Conservation (phyloP, 30 jellyfish, hydroid and myxozoan genomes). For the Nemopilema nomurai region DNA sequence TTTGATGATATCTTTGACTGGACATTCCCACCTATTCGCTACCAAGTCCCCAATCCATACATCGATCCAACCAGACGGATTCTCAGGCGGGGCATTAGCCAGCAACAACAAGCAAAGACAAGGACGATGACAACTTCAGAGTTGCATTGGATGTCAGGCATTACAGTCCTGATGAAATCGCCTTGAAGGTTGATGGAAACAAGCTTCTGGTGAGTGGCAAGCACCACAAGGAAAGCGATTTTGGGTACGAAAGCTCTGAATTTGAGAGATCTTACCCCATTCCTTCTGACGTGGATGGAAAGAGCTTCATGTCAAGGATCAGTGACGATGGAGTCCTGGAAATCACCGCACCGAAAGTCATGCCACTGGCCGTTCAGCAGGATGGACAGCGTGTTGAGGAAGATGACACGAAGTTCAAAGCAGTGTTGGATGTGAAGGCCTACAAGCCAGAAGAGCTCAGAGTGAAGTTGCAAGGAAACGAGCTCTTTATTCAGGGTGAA, state of each 20-base stretch:
- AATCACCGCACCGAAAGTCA: constrained; percentile 47
- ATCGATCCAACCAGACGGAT: not conserved
- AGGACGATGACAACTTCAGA: not conserved
- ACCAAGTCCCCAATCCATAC: not conserved
- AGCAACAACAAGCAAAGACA: not conserved
- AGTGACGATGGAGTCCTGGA: constrained; percentile 54
- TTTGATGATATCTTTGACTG: constrained; percentile 31
- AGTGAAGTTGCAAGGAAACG: constrained; percentile 63
- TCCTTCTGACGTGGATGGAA: constrained; percentile 63
- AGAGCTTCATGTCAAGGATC: constrained; percentile 60
- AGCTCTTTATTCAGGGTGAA: constrained; percentile 48
- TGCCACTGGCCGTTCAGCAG: not conserved
- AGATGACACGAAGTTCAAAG: constrained; percentile 47
- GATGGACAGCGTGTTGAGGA: constrained; percentile 1
- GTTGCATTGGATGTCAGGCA: constrained; percentile 18
- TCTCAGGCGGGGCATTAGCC: not conserved
- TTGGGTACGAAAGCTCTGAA: constrained; percentile 69
- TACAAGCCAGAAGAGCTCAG: constrained; percentile 72
- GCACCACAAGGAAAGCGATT: constrained; percentile 64
- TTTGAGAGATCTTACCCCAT: constrained; percentile 64
- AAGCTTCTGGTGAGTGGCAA: constrained; percentile 61
- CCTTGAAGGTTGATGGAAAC: constrained; percentile 43
- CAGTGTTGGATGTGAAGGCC: constrained; percentile 31
- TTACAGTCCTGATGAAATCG: constrained; percentile 25
- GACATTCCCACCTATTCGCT: constrained; percentile 6